phyloP scores from a whole-genome alignment of 1,140 invertebrate genomes.

The Tetramorium simillimum region DNA sequence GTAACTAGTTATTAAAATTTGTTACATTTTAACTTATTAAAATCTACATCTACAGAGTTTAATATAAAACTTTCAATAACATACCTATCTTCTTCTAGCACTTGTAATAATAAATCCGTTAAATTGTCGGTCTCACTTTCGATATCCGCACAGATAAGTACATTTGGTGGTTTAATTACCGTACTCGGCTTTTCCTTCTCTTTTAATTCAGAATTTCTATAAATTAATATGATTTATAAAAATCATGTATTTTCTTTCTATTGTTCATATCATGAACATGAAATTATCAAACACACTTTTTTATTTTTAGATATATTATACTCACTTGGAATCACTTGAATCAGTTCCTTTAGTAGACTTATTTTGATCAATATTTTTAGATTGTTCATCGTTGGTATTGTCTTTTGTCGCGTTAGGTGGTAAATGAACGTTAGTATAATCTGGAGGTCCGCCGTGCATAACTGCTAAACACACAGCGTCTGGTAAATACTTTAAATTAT shows the following conservation, averaged over 20 bases:
- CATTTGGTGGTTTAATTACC: constrained; percentile 90
- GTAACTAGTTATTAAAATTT: not conserved
- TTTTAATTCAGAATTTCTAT: constrained; percentile 18
- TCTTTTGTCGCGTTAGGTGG: not conserved
- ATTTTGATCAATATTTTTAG: constrained; percentile 8
- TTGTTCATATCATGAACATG: not conserved
- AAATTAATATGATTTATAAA: constrained; percentile 22
- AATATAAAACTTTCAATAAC: constrained; percentile 47
- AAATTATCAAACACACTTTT: not conserved
- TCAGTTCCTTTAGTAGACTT: not conserved
- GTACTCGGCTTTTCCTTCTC: not conserved
- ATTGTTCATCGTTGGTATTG: not conserved
- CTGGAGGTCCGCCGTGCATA: not conserved
- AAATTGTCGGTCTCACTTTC: constrained; percentile 90
- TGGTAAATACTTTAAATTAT: not conserved
- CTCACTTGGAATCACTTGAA: constrained; percentile 11
- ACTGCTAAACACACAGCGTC: not conserved
- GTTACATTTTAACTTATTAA: not conserved
- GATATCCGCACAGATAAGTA: constrained; percentile 94
- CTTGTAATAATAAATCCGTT: constrained; percentile 88
- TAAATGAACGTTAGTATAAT: not conserved
- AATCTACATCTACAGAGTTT: not conserved
- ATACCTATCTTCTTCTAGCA: constrained; percentile 90
- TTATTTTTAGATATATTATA: not conserved
- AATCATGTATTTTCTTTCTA: not conserved